These are phyloP conservation scores for Cuniculus paca DNA, from an alignment of 2,797 vertebrate genomes.

Conservation along the genomic window DNA sequence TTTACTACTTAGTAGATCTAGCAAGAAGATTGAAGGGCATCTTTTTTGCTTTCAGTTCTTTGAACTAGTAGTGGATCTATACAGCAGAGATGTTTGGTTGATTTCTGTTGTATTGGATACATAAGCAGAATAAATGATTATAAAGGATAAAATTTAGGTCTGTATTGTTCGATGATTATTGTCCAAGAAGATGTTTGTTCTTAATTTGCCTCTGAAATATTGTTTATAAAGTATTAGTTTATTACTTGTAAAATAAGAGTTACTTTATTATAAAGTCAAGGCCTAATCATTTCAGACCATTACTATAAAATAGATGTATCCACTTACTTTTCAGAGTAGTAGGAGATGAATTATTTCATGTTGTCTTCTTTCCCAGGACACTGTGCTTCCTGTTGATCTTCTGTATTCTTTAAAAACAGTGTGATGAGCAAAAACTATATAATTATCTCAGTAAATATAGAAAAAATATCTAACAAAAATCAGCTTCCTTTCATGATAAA, in stretches of 20 bases:
- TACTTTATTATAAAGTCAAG: constrained; percentile 50
- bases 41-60: constrained; percentile 42
- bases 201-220: constrained; percentile 21
- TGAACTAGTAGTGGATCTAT: neutral
- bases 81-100: neutral
- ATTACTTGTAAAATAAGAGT: constrained; percentile 48
- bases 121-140: constrained; percentile 31
- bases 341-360: constrained; percentile 22
- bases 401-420: neutral
- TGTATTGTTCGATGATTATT: neutral
- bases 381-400: neutral
- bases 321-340: constrained; percentile 25
- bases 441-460: neutral
- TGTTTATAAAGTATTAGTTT: constrained; percentile 24
- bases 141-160: neutral
- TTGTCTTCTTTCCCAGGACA: neutral
- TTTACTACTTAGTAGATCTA: constrained; percentile 37
- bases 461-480: constrained; percentile 4
- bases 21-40: neutral
- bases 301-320: constrained; percentile 41
- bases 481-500: neutral
- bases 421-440: neutral
- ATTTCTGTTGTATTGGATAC: neutral
- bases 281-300: neutral
- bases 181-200: neutral